phyloP scores from a whole-genome alignment of 2,113 vertebrate genomes.

The Poeciliopsis prolifica region DNA sequence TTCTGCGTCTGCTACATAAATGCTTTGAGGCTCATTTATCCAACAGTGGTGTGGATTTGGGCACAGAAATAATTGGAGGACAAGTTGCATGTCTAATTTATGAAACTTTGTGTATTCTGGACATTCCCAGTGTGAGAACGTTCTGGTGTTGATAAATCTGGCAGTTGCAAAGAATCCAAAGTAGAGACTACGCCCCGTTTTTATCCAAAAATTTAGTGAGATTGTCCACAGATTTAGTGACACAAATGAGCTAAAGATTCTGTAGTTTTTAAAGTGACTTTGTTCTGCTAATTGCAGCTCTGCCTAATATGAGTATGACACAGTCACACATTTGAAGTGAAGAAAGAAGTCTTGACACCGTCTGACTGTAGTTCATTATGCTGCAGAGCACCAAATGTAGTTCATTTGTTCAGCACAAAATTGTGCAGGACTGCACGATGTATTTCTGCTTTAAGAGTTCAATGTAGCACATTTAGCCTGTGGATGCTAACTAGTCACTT shows the following conservation, averaged over 20 bases:
- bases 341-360: not conserved
- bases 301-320: not conserved
- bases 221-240: not conserved
- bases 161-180: not conserved
- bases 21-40: not conserved
- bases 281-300: not conserved
- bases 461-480: not conserved
- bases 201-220: not conserved
- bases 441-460: too few species aligned
- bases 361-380: not conserved
- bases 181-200: not conserved
- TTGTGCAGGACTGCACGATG: not conserved
- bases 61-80: not conserved
- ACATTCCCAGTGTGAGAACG: not conserved
- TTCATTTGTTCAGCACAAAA: not conserved
- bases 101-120: not conserved
- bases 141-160: not conserved
- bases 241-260: not conserved
- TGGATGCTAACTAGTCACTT: not conserved
- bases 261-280: not conserved
- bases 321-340: not conserved
- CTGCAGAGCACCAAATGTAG: not conserved
- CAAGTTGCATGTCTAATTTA: not conserved
- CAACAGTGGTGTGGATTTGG: not conserved
- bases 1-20: not conserved